Conservation (phyloP, 2,113 vertebrate genomes). For the Oplegnathus fasciatus region DNA sequence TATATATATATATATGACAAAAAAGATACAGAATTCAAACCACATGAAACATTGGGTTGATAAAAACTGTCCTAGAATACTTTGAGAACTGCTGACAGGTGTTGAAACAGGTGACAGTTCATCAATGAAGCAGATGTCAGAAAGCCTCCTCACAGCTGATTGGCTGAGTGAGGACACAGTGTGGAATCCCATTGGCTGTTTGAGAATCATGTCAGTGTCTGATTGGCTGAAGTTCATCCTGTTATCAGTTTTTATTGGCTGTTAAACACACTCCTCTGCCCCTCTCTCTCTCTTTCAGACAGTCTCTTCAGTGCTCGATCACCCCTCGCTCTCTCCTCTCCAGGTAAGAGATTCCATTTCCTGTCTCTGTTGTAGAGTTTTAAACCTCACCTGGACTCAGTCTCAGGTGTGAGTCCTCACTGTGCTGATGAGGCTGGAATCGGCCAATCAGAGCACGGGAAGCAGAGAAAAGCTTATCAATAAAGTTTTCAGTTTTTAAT, state of each 20-base stretch:
- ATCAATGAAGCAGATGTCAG: not conserved
- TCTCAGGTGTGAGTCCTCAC: no score
- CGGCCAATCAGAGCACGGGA: no score
- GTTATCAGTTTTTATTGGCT: conserved; percentile 27
- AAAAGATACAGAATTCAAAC: no score
- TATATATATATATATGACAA: no score
- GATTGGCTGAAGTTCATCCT: conserved; percentile 25
- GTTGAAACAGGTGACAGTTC: no score
- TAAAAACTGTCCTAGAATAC: no score
- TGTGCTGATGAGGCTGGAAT: no score
- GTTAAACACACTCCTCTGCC: not conserved
- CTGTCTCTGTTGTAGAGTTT: not conserved
- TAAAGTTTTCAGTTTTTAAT: no score
- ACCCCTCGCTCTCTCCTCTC: not conserved
- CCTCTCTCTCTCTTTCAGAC: not conserved
- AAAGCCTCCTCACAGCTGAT: not conserved
- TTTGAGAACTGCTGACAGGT: no score
- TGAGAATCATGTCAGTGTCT: not conserved
- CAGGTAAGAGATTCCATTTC: conserved; percentile 8
- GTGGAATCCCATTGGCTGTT: not conserved
- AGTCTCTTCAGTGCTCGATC: conserved; percentile 4
- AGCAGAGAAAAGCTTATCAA: no score
- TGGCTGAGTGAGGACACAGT: not conserved
- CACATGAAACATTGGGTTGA: no score
- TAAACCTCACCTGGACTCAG: no score